phyloP scores from a whole-genome alignment of 1,140 invertebrate genomes.

The Papilio machaon region DNA sequence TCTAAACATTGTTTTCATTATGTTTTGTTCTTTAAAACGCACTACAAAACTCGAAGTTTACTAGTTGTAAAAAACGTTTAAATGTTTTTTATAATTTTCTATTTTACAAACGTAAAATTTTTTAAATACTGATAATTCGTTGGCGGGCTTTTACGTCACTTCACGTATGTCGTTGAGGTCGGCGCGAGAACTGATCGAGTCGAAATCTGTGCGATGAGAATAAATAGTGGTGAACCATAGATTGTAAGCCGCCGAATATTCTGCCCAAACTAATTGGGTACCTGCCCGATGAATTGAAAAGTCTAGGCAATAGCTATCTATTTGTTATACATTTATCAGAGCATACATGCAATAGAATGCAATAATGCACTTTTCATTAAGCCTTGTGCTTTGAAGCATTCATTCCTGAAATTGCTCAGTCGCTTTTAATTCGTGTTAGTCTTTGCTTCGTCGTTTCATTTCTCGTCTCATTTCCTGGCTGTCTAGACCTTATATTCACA shows the following conservation, averaged over 20 bases:
- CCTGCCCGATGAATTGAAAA: not conserved
- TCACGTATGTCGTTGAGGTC: constrained; percentile 44
- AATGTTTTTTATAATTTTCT: not conserved
- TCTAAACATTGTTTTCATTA: constrained; percentile 37
- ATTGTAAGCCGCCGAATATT: constrained; percentile 38
- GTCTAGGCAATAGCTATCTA: not conserved
- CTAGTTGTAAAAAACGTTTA: not conserved
- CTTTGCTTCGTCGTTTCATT: not conserved
- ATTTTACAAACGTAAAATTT: not conserved
- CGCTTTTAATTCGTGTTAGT: not conserved
- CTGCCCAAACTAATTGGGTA: constrained; percentile 33
- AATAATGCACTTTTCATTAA: constrained; percentile 22
- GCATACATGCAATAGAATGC: constrained; percentile 18
- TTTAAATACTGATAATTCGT: not conserved
- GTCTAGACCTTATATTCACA: not conserved
- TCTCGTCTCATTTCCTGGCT: not conserved
- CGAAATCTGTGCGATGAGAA: constrained; percentile 50
- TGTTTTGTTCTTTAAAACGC: constrained; percentile 33
- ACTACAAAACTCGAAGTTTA: not conserved
- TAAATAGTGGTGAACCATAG: constrained; percentile 54
- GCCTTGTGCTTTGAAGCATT: not conserved
- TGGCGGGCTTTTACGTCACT: constrained; percentile 29
- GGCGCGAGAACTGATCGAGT: constrained; percentile 53
- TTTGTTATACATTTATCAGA: not conserved
- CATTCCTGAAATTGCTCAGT: not conserved